These are phyloP conservation scores for Watsonalla binaria DNA, from an alignment of 2,888 invertebrate genomes.

Conservation along the genomic window DNA sequence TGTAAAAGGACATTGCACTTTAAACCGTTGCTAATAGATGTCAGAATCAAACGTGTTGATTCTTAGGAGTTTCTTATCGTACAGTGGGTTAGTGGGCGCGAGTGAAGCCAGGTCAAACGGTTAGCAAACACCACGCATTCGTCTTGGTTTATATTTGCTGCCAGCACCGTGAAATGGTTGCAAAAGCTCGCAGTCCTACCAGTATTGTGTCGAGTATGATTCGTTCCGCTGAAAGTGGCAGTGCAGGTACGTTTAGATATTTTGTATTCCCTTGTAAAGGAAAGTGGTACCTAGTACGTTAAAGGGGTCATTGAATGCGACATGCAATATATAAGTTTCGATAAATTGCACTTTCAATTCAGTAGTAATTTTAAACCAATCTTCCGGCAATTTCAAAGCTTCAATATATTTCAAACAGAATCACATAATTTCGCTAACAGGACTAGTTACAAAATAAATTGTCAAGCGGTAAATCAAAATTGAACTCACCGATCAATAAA, in stretches of 20 bases:
- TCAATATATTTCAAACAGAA: not conserved
- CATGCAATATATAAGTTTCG: not conserved
- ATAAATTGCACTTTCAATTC: not conserved
- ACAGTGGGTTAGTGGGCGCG: slow-evolving; percentile 71
- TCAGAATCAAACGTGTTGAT: slow-evolving; percentile 36
- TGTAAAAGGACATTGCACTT: slow-evolving; percentile 56
- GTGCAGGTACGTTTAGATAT: slow-evolving; percentile 26
- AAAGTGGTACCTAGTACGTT: slow-evolving; percentile 13
- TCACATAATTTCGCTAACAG: not conserved
- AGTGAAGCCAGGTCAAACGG: slow-evolving; percentile 67
- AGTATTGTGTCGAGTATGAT: slow-evolving; percentile 42
- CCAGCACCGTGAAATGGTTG: slow-evolving; percentile 57
- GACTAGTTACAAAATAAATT: not conserved
- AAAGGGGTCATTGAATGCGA: slow-evolving; percentile 6
- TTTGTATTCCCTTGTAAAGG: slow-evolving; percentile 10
- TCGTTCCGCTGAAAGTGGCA: slow-evolving; percentile 44
- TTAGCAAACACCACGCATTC: slow-evolving; percentile 66
- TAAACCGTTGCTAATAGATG: slow-evolving; percentile 39
- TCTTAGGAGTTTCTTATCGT: slow-evolving; percentile 43
- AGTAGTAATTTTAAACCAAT: not conserved
- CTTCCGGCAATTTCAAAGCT: not conserved
- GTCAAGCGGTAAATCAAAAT: not conserved
- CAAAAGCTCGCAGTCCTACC: slow-evolving; percentile 45
- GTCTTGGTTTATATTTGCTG: slow-evolving; percentile 57
- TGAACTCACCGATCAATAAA: slow-evolving; percentile 15